These are phyloP conservation scores for Microtus californicus DNA, from an alignment of 2,797 vertebrate species.

Conservation along the genomic window DNA sequence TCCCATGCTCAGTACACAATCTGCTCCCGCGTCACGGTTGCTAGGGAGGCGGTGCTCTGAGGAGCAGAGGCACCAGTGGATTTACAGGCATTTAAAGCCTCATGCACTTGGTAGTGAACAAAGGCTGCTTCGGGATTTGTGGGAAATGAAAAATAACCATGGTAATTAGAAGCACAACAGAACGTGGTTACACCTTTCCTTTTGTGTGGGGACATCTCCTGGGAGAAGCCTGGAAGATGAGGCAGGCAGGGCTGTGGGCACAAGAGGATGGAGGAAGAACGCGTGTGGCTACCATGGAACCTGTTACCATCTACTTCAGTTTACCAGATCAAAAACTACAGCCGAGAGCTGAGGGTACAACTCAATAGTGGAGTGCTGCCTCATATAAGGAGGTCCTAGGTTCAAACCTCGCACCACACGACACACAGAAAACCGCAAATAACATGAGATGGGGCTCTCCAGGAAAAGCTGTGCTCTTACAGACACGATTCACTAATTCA, in stretches of 20 bases:
- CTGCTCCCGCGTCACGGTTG: not conserved
- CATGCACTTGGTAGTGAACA: constrained; percentile 48
- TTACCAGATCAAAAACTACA: constrained; percentile 7
- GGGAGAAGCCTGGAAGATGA: constrained; percentile 1
- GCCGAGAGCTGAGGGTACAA: not conserved
- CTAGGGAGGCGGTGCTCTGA: constrained; percentile 7
- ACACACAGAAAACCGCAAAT: not conserved
- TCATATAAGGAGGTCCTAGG: not conserved
- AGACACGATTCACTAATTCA: not conserved
- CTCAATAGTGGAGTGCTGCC: not conserved
- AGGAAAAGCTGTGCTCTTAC: not conserved
- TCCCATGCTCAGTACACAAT: not conserved
- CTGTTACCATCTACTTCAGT: not conserved
- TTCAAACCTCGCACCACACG: not conserved
- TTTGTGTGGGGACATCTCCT: constrained; percentile 48
- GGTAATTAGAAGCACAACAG: constrained; percentile 55
- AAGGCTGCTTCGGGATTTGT: constrained; percentile 46
- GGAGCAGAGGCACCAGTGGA: not conserved
- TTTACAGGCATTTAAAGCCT: constrained; percentile 42
- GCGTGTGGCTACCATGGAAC: not conserved
- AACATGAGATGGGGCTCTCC: not conserved
- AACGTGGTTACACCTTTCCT: not conserved
- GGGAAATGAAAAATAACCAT: constrained; percentile 57
- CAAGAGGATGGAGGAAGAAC: not conserved
- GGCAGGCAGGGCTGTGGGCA: constrained; percentile 27